Base-by-base conservation (phyloP, 2,113 vertebrate species). In the Tachuris rubrigastra region DNA sequence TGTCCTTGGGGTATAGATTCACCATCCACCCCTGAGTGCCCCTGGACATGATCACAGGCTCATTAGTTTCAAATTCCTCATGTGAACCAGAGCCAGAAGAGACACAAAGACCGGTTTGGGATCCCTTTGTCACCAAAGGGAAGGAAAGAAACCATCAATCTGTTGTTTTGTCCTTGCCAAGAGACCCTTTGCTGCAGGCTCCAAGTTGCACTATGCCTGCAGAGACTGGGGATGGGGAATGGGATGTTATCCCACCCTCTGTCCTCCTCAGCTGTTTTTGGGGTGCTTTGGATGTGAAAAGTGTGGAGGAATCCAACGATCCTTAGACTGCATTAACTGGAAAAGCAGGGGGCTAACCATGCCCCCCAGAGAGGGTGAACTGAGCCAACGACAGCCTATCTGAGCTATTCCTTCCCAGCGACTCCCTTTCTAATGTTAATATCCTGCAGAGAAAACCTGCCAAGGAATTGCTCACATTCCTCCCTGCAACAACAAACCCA, bases 401-500 rank as follows among this genome's bases (percentile, higher is more conserved):
- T 60, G 67, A 85, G 24, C 69, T 17, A n/a, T 56, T 66, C 44
- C 84, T 72, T 85, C 74, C n/a, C 83, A 49, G 37, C 1, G 1
- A 63, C 52, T 82, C 66, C 75, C 72, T 96, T 95, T 93, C 50
- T 83, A 35, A 94, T 90, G 92, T 72, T 93, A 96, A 97, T 94
- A 91, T 94, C 89, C 81, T 19, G 91, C 17, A 16, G 23, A 73
- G 76, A 85, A 87, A 80, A 5, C n/a, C 72, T 73, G 94, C 93
- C 96, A 96, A 95, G 92, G 90, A 93, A 96, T 96, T 81, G 42
- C 52, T 94, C 9, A 0, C 59, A 92, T 96, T 97, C 93, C 93
- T 95, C 52, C 68, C 75, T 67, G 71, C 55, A 91, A 74, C 75
- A 90, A 77, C 82, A 93, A 88, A 74, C 42, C 63, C 55, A 7